A percentile compares a stretch with the other conserved stretches of the same genome.
Evolutionary conservation across 2,113 vertebrate species (phyloP).

Genomic region (Podarcis cretensis): DNA sequence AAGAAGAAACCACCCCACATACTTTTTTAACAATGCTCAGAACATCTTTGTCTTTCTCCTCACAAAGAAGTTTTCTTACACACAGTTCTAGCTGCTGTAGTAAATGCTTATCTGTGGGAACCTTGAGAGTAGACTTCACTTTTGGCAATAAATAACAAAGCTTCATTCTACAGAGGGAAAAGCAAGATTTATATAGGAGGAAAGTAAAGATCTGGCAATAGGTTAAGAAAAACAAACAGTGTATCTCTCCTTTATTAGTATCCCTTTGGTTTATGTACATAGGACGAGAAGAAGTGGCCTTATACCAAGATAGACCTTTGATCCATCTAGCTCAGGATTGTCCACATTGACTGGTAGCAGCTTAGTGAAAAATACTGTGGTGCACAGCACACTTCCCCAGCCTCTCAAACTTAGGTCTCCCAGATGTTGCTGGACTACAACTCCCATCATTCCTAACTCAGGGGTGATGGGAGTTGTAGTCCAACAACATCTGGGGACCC

Average conservation of each 20-base stretch:
- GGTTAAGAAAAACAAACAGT: background rate
- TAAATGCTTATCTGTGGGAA: slow-evolving; percentile 90
- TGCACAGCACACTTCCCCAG: no score
- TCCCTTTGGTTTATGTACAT: background rate
- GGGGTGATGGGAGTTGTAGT: no score
- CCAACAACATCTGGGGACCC: no score
- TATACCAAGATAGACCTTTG: no score
- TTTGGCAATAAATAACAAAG: slow-evolving; percentile 90
- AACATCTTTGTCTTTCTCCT: slow-evolving; percentile 95
- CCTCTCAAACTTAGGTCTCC: no score
- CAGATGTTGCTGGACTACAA: no score
- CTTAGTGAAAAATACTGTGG: no score
- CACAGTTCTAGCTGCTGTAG: slow-evolving; percentile 92
- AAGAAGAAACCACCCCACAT: slow-evolving; percentile 52
- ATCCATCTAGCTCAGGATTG: no score
- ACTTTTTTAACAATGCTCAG: slow-evolving; percentile 90
- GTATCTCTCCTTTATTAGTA: background rate
- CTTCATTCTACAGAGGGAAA: slow-evolving; percentile 79
- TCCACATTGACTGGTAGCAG: no score
- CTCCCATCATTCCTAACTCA: no score
- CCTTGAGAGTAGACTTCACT: slow-evolving; percentile 88
- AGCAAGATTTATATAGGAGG: background rate
- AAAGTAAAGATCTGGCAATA: background rate
- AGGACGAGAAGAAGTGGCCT: no score
- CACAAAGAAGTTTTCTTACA: slow-evolving; percentile 90